Conservation (phyloP, 2,888 invertebrate genomes). For the Chrysodeixis includens region DNA sequence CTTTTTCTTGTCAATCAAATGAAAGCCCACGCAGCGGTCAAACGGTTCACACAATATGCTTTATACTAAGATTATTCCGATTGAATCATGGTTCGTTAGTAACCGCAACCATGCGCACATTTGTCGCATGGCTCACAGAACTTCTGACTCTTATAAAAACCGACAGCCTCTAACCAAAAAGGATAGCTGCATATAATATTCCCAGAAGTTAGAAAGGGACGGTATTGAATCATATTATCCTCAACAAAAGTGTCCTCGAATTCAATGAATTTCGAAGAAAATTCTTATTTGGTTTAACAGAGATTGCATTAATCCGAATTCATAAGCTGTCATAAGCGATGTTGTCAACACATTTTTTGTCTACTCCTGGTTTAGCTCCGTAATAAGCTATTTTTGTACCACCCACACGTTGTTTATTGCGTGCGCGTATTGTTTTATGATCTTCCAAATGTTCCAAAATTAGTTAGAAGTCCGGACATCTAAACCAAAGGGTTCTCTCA, state of each 20-base stretch:
- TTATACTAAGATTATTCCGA: slow-evolving; percentile 87
- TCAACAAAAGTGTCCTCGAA: slow-evolving; percentile 71
- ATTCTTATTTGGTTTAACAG: slow-evolving; percentile 59
- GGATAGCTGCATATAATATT: slow-evolving; percentile 67
- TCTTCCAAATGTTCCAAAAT: slow-evolving; percentile 64
- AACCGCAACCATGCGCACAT: slow-evolving; percentile 86
- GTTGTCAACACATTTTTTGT: slow-evolving; percentile 49
- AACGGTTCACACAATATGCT: slow-evolving; percentile 75
- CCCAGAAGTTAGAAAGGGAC: slow-evolving; percentile 65
- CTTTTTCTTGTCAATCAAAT: slow-evolving; percentile 53
- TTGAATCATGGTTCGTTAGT: slow-evolving; percentile 86
- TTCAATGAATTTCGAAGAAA: slow-evolving; percentile 74
- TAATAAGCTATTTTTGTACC: slow-evolving; percentile 44
- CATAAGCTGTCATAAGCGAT: slow-evolving; percentile 65
- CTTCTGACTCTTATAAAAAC: slow-evolving; percentile 86
- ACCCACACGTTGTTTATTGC: slow-evolving; percentile 43
- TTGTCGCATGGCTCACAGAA: slow-evolving; percentile 86
- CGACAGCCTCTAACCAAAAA: slow-evolving; percentile 75
- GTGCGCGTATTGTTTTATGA: slow-evolving; percentile 48
- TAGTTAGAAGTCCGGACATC: slow-evolving; percentile 63
- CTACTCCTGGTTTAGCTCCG: slow-evolving; percentile 15
- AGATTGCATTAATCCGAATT: slow-evolving; percentile 65
- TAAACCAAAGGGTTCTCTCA: slow-evolving; percentile 66
- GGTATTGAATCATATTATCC: slow-evolving; percentile 72
- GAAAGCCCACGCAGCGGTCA: slow-evolving; percentile 76